Percentiles rank a stretch among this genome's conserved stretches.
Conservation (phyloP, 2,888 invertebrate species). For the Eupeodes latifasciatus region DNA sequence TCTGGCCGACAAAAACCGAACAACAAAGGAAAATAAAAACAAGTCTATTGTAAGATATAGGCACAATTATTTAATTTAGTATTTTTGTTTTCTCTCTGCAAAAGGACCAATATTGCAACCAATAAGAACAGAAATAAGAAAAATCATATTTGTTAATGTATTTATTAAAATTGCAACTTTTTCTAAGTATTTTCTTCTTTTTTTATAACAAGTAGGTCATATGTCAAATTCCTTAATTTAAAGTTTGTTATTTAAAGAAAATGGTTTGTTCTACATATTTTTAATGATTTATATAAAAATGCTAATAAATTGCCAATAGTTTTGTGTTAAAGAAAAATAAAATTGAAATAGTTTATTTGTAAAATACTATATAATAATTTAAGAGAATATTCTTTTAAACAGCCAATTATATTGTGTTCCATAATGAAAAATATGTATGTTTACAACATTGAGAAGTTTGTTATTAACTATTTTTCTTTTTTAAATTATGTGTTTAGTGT, state of each 20-base stretch:
- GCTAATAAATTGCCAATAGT: slow-evolving; percentile 6
- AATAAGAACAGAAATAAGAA: slow-evolving; percentile 15
- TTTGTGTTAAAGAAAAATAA: background rate
- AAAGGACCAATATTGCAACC: slow-evolving; percentile 22
- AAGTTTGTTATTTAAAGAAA: slow-evolving; percentile 39
- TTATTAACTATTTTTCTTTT: slow-evolving; percentile 15
- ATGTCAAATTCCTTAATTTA: slow-evolving; percentile 14
- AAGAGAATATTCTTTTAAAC: slow-evolving; percentile 16
- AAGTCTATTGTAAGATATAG: slow-evolving; percentile 21
- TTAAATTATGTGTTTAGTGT: slow-evolving; percentile 42
- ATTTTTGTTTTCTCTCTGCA: background rate
- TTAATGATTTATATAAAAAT: slow-evolving; percentile 59
- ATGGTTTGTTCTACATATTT: background rate
- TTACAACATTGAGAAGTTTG: background rate
- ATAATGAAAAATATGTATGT: background rate
- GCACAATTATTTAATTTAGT: slow-evolving; percentile 26
- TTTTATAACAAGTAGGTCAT: slow-evolving; percentile 33
- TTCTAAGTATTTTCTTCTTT: slow-evolving; percentile 34
- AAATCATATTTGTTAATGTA: slow-evolving; percentile 31
- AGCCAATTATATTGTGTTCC: slow-evolving; percentile 41
- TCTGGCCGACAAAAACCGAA: slow-evolving; percentile 30
- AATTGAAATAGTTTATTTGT: background rate
- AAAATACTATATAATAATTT: background rate
- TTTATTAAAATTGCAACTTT: slow-evolving; percentile 53
- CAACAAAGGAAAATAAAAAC: slow-evolving; percentile 1